phyloP scores from a whole-genome alignment of 1,140 invertebrate species.

The Heliconius melpomene region DNA sequence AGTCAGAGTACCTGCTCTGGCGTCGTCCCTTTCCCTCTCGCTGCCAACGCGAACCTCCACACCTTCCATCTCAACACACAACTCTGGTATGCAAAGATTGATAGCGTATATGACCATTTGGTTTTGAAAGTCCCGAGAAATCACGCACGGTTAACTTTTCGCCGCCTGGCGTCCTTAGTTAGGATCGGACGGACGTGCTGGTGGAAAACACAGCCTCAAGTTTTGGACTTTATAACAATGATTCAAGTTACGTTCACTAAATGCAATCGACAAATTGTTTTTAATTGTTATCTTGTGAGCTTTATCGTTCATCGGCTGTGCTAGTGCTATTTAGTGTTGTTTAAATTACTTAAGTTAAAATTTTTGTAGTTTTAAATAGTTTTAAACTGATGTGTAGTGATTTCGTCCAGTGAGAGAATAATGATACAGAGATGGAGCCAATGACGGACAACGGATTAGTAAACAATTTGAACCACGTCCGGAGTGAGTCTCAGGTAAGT shows the following conservation, averaged over 20 bases:
- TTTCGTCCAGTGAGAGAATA: constrained; percentile 52
- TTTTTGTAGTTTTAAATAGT: constrained; percentile 22
- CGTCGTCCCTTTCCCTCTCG: constrained; percentile 70
- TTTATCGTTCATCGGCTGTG: constrained; percentile 30
- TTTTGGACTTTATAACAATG: constrained; percentile 40
- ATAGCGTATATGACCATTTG: constrained; percentile 81
- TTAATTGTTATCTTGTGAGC: constrained; percentile 10
- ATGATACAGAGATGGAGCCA: constrained; percentile 75
- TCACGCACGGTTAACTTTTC: constrained; percentile 80
- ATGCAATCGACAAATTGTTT: constrained; percentile 1
- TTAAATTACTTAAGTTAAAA: constrained; percentile 2
- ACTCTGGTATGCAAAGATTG: constrained; percentile 81
- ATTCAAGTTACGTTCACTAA: constrained; percentile 25
- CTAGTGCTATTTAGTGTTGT: constrained; percentile 31
- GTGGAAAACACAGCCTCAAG: constrained; percentile 43
- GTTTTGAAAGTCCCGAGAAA: constrained; percentile 78
- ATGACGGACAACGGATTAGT: constrained; percentile 75
- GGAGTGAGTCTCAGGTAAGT: constrained; percentile 78
- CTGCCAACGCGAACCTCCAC: constrained; percentile 38
- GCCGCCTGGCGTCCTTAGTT: constrained; percentile 77
- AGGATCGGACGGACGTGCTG: constrained; percentile 64
- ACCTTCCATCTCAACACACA: constrained; percentile 70
- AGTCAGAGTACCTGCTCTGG: constrained; percentile 68
- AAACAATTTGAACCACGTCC: constrained; percentile 78
- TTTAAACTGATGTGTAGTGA: constrained; percentile 43